Conservation (phyloP, 2,113 vertebrate species). For the Catharus fuscescens region DNA sequence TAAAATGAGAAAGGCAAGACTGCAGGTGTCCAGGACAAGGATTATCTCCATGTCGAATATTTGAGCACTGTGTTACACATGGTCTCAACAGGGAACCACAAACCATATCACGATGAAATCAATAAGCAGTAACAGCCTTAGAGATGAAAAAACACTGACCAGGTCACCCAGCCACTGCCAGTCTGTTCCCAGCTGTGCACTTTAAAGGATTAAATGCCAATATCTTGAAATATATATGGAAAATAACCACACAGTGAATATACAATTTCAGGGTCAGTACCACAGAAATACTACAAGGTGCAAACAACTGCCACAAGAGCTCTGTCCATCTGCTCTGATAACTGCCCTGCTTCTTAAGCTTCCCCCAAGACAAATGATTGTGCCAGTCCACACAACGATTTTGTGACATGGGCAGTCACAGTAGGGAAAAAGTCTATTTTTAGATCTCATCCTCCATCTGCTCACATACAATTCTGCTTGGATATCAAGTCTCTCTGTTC, state of each 20-base stretch:
- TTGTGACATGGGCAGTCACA: constrained; percentile 11
- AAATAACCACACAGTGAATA: not conserved
- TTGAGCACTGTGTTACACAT: fast-evolving
- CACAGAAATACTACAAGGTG: not conserved
- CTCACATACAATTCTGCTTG: not conserved
- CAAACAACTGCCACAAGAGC: not conserved
- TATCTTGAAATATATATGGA: not conserved
- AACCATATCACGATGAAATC: not conserved
- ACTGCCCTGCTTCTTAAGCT: not conserved
- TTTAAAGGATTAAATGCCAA: not conserved
- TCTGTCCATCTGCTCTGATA: not conserved
- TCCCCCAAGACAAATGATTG: not conserved
- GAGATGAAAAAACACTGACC: not conserved
- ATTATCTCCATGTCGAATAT: not conserved
- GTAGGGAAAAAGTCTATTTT: constrained; percentile 45
- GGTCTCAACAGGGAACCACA: not conserved
- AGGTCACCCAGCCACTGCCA: not conserved
- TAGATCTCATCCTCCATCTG: constrained; percentile 53
- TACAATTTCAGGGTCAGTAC: not conserved
- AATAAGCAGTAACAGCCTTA: not conserved
- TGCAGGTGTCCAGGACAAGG: not conserved
- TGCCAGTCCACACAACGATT: not conserved
- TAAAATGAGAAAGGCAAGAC: not conserved
- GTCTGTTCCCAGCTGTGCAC: not conserved
- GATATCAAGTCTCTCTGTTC: not conserved